phyloP scores from a whole-genome alignment of 2,113 vertebrate genomes.

The Bubo bubo region DNA sequence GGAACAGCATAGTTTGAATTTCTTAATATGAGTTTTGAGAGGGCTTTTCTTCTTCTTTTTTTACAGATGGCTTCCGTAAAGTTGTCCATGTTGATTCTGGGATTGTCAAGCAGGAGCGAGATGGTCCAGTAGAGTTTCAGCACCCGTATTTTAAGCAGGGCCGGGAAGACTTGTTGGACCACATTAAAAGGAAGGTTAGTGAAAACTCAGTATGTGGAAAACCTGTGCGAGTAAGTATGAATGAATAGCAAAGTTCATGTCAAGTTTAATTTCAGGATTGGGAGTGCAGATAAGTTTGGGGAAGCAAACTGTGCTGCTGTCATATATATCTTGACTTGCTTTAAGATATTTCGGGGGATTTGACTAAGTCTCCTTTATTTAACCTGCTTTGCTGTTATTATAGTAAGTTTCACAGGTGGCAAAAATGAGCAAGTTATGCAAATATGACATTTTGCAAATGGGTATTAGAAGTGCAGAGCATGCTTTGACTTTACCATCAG shows the following conservation, averaged over 20 bases:
- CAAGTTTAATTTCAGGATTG: background rate
- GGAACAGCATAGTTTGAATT: background rate
- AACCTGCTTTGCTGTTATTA: background rate
- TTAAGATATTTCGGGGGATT: background rate
- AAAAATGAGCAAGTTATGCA: background rate
- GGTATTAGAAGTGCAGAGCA: background rate
- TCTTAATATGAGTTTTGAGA: background rate
- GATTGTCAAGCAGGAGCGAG: conserved; percentile 89
- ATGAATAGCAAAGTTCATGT: background rate
- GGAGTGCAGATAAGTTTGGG: background rate
- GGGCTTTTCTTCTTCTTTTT: background rate
- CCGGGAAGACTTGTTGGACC: conserved; percentile 91
- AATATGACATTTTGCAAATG: background rate
- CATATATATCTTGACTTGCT: background rate
- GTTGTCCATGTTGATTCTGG: conserved; percentile 93
- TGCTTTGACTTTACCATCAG: background rate
- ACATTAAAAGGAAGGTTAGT: conserved; percentile 94
- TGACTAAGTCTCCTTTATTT: background rate
- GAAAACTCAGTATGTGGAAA: background rate
- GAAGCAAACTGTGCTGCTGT: background rate
- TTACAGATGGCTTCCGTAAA: conserved; percentile 94
- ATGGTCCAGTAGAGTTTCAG: conserved; percentile 94
- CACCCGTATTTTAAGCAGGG: conserved; percentile 94
- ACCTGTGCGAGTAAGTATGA: background rate
- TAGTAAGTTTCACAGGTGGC: background rate